A percentile compares a stretch with the other conserved stretches of the same genome.
Conservation (phyloP, 2,888 invertebrate species). For the Pardosa pseudoannulata region DNA sequence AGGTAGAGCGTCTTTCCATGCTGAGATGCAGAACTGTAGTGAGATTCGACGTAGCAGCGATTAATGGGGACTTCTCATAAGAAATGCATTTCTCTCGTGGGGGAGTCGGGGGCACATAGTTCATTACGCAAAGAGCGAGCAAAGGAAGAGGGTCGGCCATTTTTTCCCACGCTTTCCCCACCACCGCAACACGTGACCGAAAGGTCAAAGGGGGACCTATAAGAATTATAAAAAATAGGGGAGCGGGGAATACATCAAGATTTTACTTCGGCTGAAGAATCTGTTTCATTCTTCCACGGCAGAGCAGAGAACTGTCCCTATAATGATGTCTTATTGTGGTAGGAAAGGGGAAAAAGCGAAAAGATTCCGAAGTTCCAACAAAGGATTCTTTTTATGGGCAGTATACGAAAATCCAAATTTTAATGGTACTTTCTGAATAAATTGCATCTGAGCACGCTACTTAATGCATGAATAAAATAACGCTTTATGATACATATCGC, state of each 20-base stretch:
- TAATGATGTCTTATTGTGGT: slow-evolving; percentile 20
- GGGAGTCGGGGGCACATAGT: slow-evolving; percentile 34
- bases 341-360: neutral
- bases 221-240: neutral
- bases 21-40: neutral
- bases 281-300: slow-evolving; percentile 25
- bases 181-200: slow-evolving; percentile 22
- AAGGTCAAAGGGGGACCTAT: slow-evolving; percentile 46
- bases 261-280: slow-evolving; percentile 5
- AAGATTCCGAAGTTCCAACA: too few species aligned
- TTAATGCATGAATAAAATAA: too few species aligned
- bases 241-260: slow-evolving; percentile 13
- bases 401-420: too few species aligned
- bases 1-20: neutral
- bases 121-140: slow-evolving; percentile 38
- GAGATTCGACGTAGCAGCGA: slow-evolving; percentile 19
- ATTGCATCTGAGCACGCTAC: too few species aligned
- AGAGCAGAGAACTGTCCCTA: neutral
- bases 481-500: too few species aligned
- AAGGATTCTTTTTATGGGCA: too few species aligned
- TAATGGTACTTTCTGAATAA: too few species aligned
- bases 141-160: slow-evolving; percentile 7
- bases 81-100: slow-evolving; percentile 27
- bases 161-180: slow-evolving; percentile 36
- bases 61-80: slow-evolving; percentile 29